Evolutionary conservation across 1,140 invertebrate genomes (phyloP).

Genomic region (Palaemon carinicauda): DNA sequence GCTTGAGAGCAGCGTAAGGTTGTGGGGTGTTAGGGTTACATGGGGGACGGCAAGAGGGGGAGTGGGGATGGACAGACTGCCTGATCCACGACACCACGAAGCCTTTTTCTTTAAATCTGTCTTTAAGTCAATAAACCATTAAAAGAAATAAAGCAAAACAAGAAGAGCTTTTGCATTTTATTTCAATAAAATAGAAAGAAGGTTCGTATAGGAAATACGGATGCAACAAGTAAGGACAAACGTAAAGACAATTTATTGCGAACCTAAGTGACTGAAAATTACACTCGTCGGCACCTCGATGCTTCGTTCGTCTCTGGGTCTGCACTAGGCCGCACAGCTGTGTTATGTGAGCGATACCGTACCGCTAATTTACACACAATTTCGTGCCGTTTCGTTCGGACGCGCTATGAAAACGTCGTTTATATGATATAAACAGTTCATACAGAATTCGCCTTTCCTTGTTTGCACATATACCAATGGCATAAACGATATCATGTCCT

Average conservation of each 20-base stretch:
- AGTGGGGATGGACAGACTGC: slow-evolving; percentile 10
- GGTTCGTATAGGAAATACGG: not conserved
- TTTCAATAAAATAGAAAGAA: not conserved
- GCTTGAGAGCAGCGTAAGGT: slow-evolving; percentile 35
- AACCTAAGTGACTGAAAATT: not conserved
- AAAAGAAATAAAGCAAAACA: too few relatives aligned
- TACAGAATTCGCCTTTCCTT: not conserved
- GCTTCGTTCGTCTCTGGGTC: slow-evolving; percentile 37
- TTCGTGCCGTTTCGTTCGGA: not conserved
- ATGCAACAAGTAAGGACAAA: not conserved
- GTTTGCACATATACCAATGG: not conserved
- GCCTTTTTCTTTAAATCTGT: not conserved
- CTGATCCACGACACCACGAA: not conserved
- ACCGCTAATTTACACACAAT: slow-evolving; percentile 10
- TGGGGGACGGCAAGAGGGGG: not conserved
- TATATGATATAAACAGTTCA: not conserved
- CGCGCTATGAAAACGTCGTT: not conserved
- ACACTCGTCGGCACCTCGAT: slow-evolving; percentile 40
- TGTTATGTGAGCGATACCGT: slow-evolving; percentile 45
- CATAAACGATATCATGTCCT: not conserved
- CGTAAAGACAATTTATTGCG: not conserved
- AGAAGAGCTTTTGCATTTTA: not conserved
- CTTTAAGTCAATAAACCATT: not conserved
- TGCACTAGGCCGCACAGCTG: slow-evolving; percentile 51
- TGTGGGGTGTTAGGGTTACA: slow-evolving; percentile 47